These are phyloP conservation scores for Zenarchopterus dispar DNA, from an alignment of 2,797 vertebrate species.

Conservation along the genomic window DNA sequence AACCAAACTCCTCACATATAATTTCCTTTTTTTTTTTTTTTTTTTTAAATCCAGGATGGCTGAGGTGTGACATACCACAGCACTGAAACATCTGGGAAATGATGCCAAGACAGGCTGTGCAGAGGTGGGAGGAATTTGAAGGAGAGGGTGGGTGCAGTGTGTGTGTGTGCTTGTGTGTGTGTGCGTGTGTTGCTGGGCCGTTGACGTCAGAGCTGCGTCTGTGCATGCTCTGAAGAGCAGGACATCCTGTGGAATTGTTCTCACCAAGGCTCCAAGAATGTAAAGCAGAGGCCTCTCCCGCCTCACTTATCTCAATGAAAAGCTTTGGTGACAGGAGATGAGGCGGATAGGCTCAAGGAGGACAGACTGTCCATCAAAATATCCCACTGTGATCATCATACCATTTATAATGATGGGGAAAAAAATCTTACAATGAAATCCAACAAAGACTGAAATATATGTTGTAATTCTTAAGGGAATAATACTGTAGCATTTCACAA, in stretches of 20 bases:
- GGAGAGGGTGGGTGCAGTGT: slow-evolving; percentile 21
- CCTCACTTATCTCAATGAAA: slow-evolving; percentile 21
- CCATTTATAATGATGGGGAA: slow-evolving; percentile 7
- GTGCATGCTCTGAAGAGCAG: slow-evolving; percentile 64
- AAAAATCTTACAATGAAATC: not conserved
- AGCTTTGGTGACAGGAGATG: not conserved
- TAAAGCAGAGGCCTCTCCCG: slow-evolving; percentile 54
- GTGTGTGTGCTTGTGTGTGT: slow-evolving; percentile 18
- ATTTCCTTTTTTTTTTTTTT: slow-evolving; percentile 10
- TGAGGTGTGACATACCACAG: slow-evolving; percentile 51
- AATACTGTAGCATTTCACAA: not conserved
- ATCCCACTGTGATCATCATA: slow-evolving; percentile 9
- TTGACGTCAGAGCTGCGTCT: slow-evolving; percentile 76
- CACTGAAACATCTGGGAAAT: slow-evolving; percentile 53
- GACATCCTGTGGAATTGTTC: slow-evolving; percentile 77
- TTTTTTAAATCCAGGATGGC: slow-evolving; percentile 23
- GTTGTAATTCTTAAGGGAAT: not conserved
- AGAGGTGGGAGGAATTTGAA: slow-evolving; percentile 51
- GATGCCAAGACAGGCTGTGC: slow-evolving; percentile 39
- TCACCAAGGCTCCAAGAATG: slow-evolving; percentile 57
- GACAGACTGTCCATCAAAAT: slow-evolving; percentile 9
- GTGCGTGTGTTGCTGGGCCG: slow-evolving; percentile 26
- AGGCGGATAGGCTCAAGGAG: not conserved
- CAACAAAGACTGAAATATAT: not conserved
- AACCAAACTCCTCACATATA: not conserved